These are phyloP conservation scores for Actinia equina DNA, from an alignment of 64 coral and sea anemone genomes.

Conservation along the genomic window DNA sequence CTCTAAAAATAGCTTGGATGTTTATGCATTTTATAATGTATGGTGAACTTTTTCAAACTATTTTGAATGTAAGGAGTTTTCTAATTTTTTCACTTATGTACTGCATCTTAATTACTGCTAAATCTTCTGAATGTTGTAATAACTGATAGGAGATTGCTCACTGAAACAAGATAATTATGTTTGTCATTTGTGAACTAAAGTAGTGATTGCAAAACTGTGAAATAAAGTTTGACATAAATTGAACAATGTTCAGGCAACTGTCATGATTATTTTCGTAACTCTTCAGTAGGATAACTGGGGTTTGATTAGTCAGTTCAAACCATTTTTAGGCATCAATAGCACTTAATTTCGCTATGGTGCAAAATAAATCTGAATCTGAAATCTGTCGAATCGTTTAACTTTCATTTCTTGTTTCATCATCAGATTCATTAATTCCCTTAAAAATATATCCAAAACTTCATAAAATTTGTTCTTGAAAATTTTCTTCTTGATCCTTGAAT, in stretches of 20 bases:
- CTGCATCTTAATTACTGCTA: not conserved
- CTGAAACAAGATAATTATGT: not conserved
- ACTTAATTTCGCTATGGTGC: too few relatives aligned
- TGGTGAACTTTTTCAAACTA: slow-evolving; percentile 3
- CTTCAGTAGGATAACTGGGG: too few relatives aligned
- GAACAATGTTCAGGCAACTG: not conserved
- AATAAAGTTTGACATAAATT: not conserved
- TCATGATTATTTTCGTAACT: not conserved
- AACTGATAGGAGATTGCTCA: not conserved
- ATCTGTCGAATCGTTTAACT: too few relatives aligned
- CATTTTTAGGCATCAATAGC: too few relatives aligned
- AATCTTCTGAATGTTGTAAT: not conserved
- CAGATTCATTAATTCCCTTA: not conserved
- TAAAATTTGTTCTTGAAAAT: too few relatives aligned
- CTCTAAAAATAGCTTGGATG: slow-evolving; percentile 4
- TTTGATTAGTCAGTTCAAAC: too few relatives aligned
- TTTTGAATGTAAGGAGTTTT: not conserved
- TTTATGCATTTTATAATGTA: not conserved
- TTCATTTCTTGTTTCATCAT: too few relatives aligned
- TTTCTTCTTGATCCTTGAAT: too few relatives aligned
- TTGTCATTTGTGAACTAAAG: not conserved
- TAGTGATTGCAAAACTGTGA: not conserved
- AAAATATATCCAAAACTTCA: not conserved
- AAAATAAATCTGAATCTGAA: too few relatives aligned
- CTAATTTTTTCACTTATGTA: not conserved